phyloP scores from a whole-genome alignment of 2,113 vertebrate species.

The Oenanthe oenanthe region DNA sequence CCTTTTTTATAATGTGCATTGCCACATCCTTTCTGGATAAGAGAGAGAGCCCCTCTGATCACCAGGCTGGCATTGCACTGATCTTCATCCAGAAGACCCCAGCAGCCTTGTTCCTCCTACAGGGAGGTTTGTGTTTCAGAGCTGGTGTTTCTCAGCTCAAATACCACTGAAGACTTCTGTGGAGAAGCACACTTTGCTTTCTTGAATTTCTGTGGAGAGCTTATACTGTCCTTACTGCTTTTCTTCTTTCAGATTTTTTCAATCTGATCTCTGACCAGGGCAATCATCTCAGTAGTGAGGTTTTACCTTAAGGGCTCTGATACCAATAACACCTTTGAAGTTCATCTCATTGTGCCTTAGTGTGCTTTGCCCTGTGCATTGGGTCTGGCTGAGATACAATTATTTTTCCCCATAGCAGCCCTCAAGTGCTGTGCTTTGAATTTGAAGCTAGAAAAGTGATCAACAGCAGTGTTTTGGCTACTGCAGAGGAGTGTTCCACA shows the following conservation, averaged over 20 bases:
- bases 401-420: not conserved
- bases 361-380: not conserved
- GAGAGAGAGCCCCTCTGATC: not conserved
- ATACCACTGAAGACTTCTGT: not conserved
- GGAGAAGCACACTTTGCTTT: not conserved
- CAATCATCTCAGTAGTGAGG: not conserved
- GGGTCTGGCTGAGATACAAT: not conserved
- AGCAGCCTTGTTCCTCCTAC: not conserved
- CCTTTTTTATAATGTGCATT: not conserved
- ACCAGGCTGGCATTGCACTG: not conserved
- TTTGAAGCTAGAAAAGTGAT: not conserved
- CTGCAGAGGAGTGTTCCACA: not conserved
- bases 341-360: not conserved
- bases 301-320: not conserved
- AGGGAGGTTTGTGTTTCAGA: not conserved
- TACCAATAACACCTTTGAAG: not conserved
- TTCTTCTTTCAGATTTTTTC: not conserved
- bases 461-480: not conserved
- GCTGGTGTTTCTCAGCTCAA: not conserved
- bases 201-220: not conserved
- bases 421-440: not conserved
- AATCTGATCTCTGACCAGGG: not conserved
- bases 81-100: not conserved
- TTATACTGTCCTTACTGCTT: not conserved
- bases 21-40: not conserved